These are phyloP conservation scores for Zaprionus gabonicus DNA, from an alignment of 1,140 invertebrate genomes.

Conservation along the genomic window DNA sequence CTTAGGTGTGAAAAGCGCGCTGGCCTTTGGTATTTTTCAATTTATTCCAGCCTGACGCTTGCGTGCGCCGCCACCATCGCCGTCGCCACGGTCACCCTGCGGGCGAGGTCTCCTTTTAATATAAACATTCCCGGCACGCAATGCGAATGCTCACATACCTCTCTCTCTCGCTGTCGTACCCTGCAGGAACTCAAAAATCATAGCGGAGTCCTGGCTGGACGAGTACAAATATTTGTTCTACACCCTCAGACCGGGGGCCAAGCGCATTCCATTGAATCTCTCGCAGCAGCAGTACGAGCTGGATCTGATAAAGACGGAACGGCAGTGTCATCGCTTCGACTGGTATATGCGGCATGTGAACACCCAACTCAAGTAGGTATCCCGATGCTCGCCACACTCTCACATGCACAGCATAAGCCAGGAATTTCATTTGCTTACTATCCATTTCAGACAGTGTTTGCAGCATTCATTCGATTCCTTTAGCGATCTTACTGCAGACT, in stretches of 20 bases:
- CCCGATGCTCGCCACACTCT: neutral
- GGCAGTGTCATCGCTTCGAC: slow-evolving; percentile 94
- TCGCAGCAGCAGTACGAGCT: slow-evolving; percentile 25
- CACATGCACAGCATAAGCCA: neutral
- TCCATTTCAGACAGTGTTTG: neutral
- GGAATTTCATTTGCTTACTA: slow-evolving; percentile 20
- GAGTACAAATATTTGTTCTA: slow-evolving; percentile 92
- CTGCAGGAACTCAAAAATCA: slow-evolving; percentile 90
- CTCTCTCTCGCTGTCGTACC: slow-evolving; percentile 39
- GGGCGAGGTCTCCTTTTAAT: slow-evolving; percentile 56
- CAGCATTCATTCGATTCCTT: neutral
- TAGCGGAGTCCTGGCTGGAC: slow-evolving; percentile 95
- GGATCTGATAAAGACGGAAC: slow-evolving; percentile 88
- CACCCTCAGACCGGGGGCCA: slow-evolving; percentile 65
- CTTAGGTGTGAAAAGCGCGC: slow-evolving; percentile 68
- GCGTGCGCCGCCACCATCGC: slow-evolving; percentile 7
- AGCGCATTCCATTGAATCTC: slow-evolving; percentile 57
- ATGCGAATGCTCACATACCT: slow-evolving; percentile 50
- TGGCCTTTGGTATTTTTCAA: slow-evolving; percentile 77
- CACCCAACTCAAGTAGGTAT: slow-evolving; percentile 74
- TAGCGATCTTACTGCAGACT: neutral
- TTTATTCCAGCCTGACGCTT: slow-evolving; percentile 60
- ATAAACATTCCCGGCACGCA: slow-evolving; percentile 73
- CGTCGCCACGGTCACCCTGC: neutral
- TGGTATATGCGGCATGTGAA: slow-evolving; percentile 97